Conservation (phyloP, 2,113 vertebrate species). For the Rostratula benghalensis region DNA sequence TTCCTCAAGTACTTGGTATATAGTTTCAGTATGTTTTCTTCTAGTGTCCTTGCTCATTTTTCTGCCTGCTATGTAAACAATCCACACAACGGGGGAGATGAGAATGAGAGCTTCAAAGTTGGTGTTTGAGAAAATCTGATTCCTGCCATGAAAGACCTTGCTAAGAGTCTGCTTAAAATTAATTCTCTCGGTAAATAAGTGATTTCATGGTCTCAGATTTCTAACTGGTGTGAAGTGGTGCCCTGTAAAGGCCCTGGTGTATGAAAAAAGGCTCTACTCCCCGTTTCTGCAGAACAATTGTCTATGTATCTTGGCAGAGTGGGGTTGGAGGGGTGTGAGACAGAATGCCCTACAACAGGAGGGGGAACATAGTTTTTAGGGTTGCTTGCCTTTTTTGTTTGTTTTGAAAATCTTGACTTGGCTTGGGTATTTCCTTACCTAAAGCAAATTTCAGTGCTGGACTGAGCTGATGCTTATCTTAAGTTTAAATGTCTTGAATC, state of each 20-base stretch:
- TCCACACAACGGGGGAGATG: constrained; percentile 16
- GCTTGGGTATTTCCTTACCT: not conserved
- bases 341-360: not conserved
- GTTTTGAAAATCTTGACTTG: not conserved
- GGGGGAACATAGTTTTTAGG: not conserved
- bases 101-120: constrained; percentile 15
- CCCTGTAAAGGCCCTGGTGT: constrained; percentile 5
- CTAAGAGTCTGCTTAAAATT: constrained; percentile 53
- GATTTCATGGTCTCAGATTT: constrained; percentile 64
- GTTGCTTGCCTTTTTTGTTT: not conserved
- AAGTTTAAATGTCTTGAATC: not conserved
- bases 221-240: not conserved
- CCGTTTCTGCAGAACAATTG: not conserved
- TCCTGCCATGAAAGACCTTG: constrained; percentile 54
- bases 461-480: not conserved
- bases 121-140: constrained; percentile 51
- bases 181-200: constrained; percentile 47
- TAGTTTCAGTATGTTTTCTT: constrained; percentile 31
- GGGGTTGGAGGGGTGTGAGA: not conserved
- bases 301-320: not conserved
- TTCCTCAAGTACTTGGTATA: not conserved
- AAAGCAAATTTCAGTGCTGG: not conserved
- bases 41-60: constrained; percentile 30
- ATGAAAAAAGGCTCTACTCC: not conserved
- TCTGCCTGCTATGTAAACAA: constrained; percentile 40